A percentile compares a stretch with the other conserved stretches of the same genome.
Evolutionary conservation across 2,797 vertebrate species (phyloP).

Genomic region (Champsocephalus gunnari): DNA sequence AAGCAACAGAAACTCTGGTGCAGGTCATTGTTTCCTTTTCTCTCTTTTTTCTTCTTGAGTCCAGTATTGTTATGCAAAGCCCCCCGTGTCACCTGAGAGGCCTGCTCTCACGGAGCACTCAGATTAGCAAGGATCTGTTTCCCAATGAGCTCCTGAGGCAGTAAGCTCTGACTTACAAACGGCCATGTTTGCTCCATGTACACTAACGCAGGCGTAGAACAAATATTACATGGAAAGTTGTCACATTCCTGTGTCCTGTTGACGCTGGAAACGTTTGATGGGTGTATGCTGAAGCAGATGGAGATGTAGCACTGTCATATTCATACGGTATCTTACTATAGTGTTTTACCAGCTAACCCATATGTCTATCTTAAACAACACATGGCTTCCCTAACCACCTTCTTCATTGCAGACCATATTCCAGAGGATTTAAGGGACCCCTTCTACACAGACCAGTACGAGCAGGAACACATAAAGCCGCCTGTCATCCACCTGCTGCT

Average conservation of each 20-base stretch:
- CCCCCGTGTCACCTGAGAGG: slow-evolving; percentile 49
- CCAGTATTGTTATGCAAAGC: slow-evolving; percentile 35
- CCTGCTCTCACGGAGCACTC: slow-evolving; percentile 21
- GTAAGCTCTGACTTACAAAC: slow-evolving; percentile 27
- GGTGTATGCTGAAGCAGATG: background rate
- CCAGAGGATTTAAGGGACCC: slow-evolving; percentile 96
- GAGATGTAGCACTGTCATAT: background rate
- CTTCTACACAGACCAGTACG: slow-evolving; percentile 97
- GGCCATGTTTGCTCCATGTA: slow-evolving; percentile 50
- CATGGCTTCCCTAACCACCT: background rate
- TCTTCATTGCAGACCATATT: slow-evolving; percentile 89
- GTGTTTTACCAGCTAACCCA: background rate
- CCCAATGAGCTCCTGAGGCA: background rate
- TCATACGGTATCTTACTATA: background rate
- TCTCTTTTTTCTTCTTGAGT: slow-evolving; percentile 39
- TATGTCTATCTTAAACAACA: background rate
- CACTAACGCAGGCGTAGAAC: slow-evolving; percentile 29
- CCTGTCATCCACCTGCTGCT: slow-evolving; percentile 93
- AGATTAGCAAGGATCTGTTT: slow-evolving; percentile 18
- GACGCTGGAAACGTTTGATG: background rate
- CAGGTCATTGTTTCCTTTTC: slow-evolving; percentile 43
- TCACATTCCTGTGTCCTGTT: slow-evolving; percentile 20
- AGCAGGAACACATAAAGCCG: slow-evolving; percentile 98
- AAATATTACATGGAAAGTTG: slow-evolving; percentile 40
- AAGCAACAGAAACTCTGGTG: slow-evolving; percentile 46